phyloP scores from a whole-genome alignment of 2,888 invertebrate genomes.

The Alviniconcha strummeri region DNA sequence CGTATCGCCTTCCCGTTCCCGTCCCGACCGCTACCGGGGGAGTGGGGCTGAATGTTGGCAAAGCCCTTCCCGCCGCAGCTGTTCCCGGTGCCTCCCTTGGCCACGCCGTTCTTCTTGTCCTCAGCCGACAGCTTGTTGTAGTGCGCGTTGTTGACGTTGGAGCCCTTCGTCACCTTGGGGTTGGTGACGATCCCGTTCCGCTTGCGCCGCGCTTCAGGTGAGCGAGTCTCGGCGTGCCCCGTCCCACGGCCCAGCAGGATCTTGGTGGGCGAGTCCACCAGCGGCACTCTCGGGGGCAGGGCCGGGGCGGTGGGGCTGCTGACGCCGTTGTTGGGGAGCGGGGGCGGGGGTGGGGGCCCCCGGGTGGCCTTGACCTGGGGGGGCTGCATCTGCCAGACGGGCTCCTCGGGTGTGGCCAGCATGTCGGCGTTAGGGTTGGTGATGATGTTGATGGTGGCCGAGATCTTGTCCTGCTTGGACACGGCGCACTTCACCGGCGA shows the following conservation, averaged over 20 bases:
- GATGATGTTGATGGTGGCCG: slow-evolving; percentile 64
- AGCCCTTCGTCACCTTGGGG: slow-evolving; percentile 68
- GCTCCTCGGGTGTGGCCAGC: slow-evolving; percentile 59
- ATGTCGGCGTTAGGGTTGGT: slow-evolving; percentile 68
- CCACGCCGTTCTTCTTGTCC: slow-evolving; percentile 36
- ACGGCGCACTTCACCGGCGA: slow-evolving; percentile 54
- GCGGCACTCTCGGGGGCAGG: slow-evolving; percentile 26
- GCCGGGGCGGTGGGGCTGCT: slow-evolving; percentile 31
- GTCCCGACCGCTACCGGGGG: slow-evolving; percentile 5
- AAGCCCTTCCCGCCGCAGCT: slow-evolving; percentile 27
- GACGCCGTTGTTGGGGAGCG: background rate
- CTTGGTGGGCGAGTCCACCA: slow-evolving; percentile 47
- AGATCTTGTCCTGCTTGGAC: slow-evolving; percentile 58
- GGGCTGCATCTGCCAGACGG: slow-evolving; percentile 68
- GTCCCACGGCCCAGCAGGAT: slow-evolving; percentile 43
- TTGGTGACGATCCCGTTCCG: slow-evolving; percentile 74
- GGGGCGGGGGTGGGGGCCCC: slow-evolving; percentile 13
- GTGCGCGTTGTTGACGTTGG: slow-evolving; percentile 50
- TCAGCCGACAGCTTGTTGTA: slow-evolving; percentile 53
- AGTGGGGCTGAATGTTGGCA: slow-evolving; percentile 23
- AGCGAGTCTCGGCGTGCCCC: slow-evolving; percentile 54
- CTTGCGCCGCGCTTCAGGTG: slow-evolving; percentile 69
- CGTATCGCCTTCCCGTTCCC: slow-evolving; percentile 33
- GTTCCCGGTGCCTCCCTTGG: slow-evolving; percentile 2
- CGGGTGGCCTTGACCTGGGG: slow-evolving; percentile 48